Base-by-base conservation (phyloP, 2,888 invertebrate genomes). In the Drosophila phalerata region DNA sequence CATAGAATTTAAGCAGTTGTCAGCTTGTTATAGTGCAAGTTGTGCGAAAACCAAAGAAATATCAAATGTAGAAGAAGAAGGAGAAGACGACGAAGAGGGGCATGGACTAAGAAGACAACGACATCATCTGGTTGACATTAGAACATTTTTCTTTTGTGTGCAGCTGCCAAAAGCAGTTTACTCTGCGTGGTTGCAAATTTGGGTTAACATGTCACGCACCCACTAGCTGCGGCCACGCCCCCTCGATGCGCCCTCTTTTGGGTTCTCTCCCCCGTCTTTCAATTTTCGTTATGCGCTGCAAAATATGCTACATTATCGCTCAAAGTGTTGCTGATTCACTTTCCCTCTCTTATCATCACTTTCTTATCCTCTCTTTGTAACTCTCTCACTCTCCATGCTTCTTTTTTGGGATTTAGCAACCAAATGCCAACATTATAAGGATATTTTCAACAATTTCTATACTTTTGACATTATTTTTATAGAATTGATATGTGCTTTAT, bases 121-220 rank as follows among this genome's bases (percentile, higher is more conserved):
- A 74, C 85, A 80, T 80, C 80, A 77, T 77, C 71, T 77, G 72
- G 85, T 69, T 87, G 87, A 88, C 87, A 85, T 80, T 84, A 77
- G 73, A 80, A 73, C 77, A 79, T 78, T 81, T 78, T 76, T 76
- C 76, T 73, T 80, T 84, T 86, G 82, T 78, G 75, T 78, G 79
- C 83, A 79, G 88, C 83, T 88, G 88, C 77, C 85, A 85, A 76
- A 70, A 85, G 69, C 78, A 79, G 83, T 81, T 85, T 77, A 71
- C 57, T 64, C 61, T 73, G 78, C 68, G 76, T 78, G 73, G 77
- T 73, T 79, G 71, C 78, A 82, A 85, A 90, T 90, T 88, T 88
- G 79, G 89, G 89, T 90, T 89, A 89, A 89, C 87, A 87, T 89
- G 89, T 85, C 89, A 87, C 77, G 79, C 79, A 79, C 85, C 79